Evolutionary conservation across 2,797 vertebrate genomes (phyloP).

Genomic region (Gymnodraco acuticeps): DNA sequence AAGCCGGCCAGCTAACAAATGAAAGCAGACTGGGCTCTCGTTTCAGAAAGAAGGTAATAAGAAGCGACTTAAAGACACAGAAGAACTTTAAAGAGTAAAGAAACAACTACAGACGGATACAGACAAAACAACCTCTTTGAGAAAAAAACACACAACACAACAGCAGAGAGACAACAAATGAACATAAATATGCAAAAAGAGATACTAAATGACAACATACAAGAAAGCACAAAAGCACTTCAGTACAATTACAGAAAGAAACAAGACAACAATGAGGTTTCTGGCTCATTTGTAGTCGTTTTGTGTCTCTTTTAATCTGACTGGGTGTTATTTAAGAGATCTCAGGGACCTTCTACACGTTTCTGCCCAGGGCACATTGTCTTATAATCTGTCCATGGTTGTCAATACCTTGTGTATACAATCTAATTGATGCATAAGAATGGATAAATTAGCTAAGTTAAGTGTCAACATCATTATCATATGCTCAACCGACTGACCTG

Average conservation of each 20-base stretch:
- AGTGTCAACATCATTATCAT: neutral
- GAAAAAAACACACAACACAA: too few relatives aligned
- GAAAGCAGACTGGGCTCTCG: neutral
- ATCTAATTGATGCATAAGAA: neutral
- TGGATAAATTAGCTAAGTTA: slow-evolving; percentile 1
- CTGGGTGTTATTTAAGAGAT: neutral
- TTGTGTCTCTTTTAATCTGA: neutral
- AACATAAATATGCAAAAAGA: too few relatives aligned
- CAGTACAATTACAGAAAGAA: neutral
- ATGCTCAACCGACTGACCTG: neutral
- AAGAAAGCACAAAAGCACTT: neutral
- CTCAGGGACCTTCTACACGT: neutral
- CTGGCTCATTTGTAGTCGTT: neutral
- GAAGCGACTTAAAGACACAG: neutral
- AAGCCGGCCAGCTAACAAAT: neutral
- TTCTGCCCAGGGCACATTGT: neutral
- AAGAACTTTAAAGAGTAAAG: neutral
- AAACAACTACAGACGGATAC: neutral
- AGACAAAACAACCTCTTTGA: neutral
- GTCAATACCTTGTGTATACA: neutral
- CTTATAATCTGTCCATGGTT: neutral
- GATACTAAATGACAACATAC: neutral
- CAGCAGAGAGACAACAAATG: too few relatives aligned
- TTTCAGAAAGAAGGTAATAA: too few relatives aligned
- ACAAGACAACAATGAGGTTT: neutral